Conservation (phyloP, 2,113 vertebrate genomes). For the Butorides virescens region DNA sequence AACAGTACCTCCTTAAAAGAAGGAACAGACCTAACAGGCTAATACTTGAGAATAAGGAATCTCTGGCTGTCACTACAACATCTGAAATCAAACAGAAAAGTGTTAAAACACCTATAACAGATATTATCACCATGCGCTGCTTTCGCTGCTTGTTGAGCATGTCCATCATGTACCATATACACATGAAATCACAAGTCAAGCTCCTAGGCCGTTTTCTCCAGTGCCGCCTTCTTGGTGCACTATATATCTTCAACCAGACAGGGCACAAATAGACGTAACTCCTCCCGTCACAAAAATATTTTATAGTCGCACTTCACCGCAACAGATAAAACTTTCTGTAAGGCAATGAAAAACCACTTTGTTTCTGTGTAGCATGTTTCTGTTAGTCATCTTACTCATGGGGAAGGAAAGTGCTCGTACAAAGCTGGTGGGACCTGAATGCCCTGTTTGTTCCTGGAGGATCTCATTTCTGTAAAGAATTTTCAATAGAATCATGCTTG, state of each 20-base stretch:
- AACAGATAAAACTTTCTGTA: neutral
- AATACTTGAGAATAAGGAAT: neutral
- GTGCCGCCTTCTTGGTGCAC: neutral
- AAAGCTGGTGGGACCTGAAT: neutral
- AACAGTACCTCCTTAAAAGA: neutral
- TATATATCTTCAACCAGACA: neutral
- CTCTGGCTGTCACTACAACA: neutral
- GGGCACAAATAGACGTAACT: neutral
- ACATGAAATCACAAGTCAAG: neutral
- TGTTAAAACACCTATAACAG: neutral
- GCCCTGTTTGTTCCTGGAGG: neutral
- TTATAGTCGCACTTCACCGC: neutral
- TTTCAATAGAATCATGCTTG: neutral
- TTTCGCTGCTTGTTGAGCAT: neutral
- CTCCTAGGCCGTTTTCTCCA: neutral
- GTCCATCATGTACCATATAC: neutral
- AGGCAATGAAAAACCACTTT: accelerated
- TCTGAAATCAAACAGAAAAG: neutral
- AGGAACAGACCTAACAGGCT: neutral
- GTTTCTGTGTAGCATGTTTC: neutral
- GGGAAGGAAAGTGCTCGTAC: neutral
- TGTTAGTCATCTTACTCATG: neutral
- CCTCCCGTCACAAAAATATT: neutral
- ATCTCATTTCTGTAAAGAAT: neutral
- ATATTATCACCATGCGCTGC: neutral